Evolutionary conservation across 2,797 vertebrate species (phyloP).

Genomic region (Chelmon rostratus): DNA sequence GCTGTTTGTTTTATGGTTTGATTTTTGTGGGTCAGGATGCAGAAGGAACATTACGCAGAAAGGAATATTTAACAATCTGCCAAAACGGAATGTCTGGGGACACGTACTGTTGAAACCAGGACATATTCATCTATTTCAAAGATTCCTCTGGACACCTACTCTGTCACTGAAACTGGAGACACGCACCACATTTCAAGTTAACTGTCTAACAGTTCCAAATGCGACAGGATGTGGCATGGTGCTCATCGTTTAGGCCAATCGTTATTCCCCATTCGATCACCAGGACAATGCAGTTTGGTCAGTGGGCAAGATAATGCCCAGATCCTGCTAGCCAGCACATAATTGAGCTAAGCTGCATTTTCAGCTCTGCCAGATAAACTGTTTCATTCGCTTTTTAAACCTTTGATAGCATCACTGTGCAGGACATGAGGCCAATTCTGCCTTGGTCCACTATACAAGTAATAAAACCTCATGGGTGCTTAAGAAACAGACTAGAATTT

Average conservation of each 20-base stretch:
- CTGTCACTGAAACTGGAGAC: conserved; percentile 71
- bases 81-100: conserved; percentile 77
- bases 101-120: conserved; percentile 77
- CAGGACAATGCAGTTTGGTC: conserved; percentile 34
- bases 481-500: conserved; percentile 55
- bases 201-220: conserved; percentile 56
- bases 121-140: conserved; percentile 82
- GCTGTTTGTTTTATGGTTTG: conserved; percentile 81
- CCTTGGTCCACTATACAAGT: conserved; percentile 37
- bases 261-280: conserved; percentile 55
- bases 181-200: conserved; percentile 66
- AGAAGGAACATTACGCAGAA: conserved; percentile 80
- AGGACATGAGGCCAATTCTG: conserved; percentile 54
- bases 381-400: conserved; percentile 64
- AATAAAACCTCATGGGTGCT: conserved; percentile 60
- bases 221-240: conserved; percentile 58
- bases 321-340: conserved; percentile 28
- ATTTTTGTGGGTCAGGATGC: conserved; percentile 82
- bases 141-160: conserved; percentile 77
- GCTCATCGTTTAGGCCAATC: conserved; percentile 41
- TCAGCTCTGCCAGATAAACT: conserved; percentile 42
- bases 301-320: conserved; percentile 26
- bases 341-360: conserved; percentile 43
- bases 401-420: conserved; percentile 53
- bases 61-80: conserved; percentile 83